Base-by-base conservation (phyloP, 35 echinoderm and acorn worm species). In the Holothuria glaberrima region DNA sequence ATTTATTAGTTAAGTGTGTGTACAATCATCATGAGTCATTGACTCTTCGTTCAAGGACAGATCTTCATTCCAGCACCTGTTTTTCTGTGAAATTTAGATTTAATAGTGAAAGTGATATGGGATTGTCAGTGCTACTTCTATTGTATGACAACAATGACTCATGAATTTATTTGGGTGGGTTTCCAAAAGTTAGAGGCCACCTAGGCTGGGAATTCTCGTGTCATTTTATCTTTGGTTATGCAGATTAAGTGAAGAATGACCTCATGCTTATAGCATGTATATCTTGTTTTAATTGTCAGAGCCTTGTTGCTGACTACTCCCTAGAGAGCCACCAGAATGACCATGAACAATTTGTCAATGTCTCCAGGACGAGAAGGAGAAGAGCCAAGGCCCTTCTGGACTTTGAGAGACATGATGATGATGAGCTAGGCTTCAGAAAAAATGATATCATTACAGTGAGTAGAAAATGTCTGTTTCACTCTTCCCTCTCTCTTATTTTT, bases 361-460 rank as follows among this genome's bases (percentile, higher is more conserved):
- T 98, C 58, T 92, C 96, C 25, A 94, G 96, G 57, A 94, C 89
- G 9, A 90, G 96, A 31, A 94, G 88, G 61, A 81, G 96, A 82
- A 92, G 96, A 71, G 96, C 96, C 73, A 98, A 98, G 70, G 96
- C 96, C 63, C 70, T 98, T 29, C 86, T 98, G 33, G 96, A 98
- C 87, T 98, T 98, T 93, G 96, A 98, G 57, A 94, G 95, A 35
- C 95, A 98, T 71, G 95, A 98, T 57, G 95, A 98, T 46, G 95
- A 98, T 88, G 95, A 98, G 68, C 80, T 98, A 6, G 95, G 95
- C 31, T 98, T 98, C 82, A 60, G 95, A 44, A 98, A 98, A 85
- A 98, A 98, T 89, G 95, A 98, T 38, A 92, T 98, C 78, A 98
- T 98, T 34, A 98, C 95, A 82, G 95, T 98, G 48, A 98, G 95